A percentile compares a stretch with the other conserved stretches of the same genome.
Evolutionary conservation across 2,797 vertebrate genomes (phyloP).

Genomic region (Gallinago solitaria): DNA sequence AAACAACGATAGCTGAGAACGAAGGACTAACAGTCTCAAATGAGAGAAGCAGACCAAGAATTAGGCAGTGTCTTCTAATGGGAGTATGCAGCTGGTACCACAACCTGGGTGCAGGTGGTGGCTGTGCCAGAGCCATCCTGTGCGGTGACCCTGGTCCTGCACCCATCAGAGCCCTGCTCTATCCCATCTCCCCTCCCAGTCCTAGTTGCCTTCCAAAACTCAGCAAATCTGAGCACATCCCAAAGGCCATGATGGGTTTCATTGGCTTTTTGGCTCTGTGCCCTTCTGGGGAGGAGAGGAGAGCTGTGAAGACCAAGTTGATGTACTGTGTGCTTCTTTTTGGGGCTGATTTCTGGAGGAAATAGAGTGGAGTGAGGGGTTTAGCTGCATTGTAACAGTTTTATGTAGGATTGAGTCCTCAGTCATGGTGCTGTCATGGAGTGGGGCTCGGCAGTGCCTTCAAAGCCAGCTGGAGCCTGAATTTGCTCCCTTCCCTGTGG

Average conservation of each 20-base stretch:
- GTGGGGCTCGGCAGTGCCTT: rapidly evolving
- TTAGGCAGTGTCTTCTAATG: background rate
- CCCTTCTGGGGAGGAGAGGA: background rate
- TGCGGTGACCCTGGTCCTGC: rapidly evolving
- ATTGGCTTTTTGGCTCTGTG: background rate
- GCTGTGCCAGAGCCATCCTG: background rate
- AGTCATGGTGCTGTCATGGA: background rate
- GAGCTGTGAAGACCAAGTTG: background rate
- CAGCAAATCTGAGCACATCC: rapidly evolving
- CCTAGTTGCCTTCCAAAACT: background rate
- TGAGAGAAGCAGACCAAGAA: background rate
- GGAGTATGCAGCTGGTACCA: background rate
- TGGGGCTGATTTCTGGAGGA: background rate
- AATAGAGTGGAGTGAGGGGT: background rate
- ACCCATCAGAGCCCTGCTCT: background rate
- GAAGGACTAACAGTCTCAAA: background rate
- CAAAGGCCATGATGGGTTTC: background rate
- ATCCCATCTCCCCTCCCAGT: background rate
- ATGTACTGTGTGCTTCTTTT: background rate
- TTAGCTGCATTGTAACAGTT: background rate
- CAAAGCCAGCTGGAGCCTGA: background rate
- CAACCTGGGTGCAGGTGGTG: rapidly evolving
- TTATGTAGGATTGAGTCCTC: background rate
- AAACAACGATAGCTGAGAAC: background rate
- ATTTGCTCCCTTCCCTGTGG: background rate